Percentiles rank a stretch among this genome's conserved stretches.
phyloP scores from a whole-genome alignment of 2,797 vertebrate species.

The Scleropages formosus region DNA sequence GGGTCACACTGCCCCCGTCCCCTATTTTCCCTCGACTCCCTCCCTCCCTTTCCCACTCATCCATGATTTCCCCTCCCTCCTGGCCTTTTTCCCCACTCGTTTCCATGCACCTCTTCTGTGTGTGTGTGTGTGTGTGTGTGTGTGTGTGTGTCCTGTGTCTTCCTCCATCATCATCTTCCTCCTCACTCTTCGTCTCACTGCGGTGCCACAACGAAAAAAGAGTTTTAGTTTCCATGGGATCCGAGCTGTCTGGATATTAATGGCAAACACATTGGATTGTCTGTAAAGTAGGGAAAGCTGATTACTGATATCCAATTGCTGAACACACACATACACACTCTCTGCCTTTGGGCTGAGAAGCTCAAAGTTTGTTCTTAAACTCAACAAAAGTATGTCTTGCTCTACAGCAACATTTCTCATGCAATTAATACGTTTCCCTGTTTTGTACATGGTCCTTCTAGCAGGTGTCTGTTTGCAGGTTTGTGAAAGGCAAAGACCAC shows the following conservation, averaged over 20 bases:
- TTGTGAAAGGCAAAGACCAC: not conserved
- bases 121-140: not conserved
- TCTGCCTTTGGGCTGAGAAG: too few species aligned
- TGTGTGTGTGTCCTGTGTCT: not conserved
- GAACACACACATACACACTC: conserved; percentile 41
- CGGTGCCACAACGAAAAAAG: conserved; percentile 32
- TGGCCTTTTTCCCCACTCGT: conserved; percentile 15
- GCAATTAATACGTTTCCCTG: too few species aligned
- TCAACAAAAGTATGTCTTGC: conserved; percentile 11
- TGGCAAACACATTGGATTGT: conserved; percentile 67
- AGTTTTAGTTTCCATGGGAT: conserved; percentile 46
- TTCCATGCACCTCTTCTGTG: conserved; percentile 5
- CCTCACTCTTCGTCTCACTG: not conserved
- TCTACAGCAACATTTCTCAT: too few species aligned
- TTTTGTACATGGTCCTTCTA: not conserved
- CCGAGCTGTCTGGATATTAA: conserved; percentile 47
- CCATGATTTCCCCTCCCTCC: conserved; percentile 15
- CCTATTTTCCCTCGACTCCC: not conserved
- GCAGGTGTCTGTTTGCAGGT: not conserved
- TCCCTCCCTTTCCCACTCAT: not conserved
- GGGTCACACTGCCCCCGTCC: conserved; percentile 2
- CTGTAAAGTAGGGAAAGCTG: conserved; percentile 71
- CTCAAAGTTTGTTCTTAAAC: too few species aligned
- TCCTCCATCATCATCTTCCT: not conserved
- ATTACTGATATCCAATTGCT: conserved; percentile 75